Evolutionary conservation across 2,797 vertebrate species (phyloP), one percentile per base, ranked within the genome.

Genomic region (Schizopygopsis malacanthus): DNA sequence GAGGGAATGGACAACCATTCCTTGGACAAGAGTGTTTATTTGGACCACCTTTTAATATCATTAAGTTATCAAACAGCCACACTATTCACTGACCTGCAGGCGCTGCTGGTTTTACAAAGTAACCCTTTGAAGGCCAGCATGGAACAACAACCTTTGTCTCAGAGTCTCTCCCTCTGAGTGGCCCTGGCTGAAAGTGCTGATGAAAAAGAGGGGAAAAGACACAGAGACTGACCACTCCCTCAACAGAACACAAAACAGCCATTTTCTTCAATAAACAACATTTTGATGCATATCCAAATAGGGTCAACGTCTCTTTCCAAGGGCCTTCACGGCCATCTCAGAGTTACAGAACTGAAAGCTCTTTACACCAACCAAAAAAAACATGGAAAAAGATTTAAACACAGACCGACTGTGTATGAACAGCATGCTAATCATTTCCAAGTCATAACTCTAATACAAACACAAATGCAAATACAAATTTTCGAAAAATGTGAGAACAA

Each of bases 221-320:
- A 41, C 39, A 50, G 54, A 50, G 70, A 69, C 70, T 80, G 54
- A 39, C 79, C 72, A 41, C 82, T 65, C 79, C 79, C 52, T 71
- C 12, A 8, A 37, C 45, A 85, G 63, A 69, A 77, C 78, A 87
- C 79, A 87, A 77, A 85, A 85, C 63, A 70, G n/a, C 45, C 83
- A 65, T 76, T 81, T 88, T 72, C 37, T 80, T 73, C 70, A 83
- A 79, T 56, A 88, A 79, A 83, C 83, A 84, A 86, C 78, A 63
- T 63, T 52, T 43, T 81, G 50, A 84, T n/a, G 33, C 52, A 12
- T 20, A 79, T 79, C 72, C 56, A 77, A 85, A 82, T 7, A 76
- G 15, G 37, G 43, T 37, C 54, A 79, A 43, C 41, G 15, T 59
- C 79, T 87, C 50, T 54, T 81, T 72, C 79, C 61, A 47, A 25